These are phyloP conservation scores for Trichechus manatus DNA, from an alignment of 2,113 vertebrate genomes.

Conservation along the genomic window DNA sequence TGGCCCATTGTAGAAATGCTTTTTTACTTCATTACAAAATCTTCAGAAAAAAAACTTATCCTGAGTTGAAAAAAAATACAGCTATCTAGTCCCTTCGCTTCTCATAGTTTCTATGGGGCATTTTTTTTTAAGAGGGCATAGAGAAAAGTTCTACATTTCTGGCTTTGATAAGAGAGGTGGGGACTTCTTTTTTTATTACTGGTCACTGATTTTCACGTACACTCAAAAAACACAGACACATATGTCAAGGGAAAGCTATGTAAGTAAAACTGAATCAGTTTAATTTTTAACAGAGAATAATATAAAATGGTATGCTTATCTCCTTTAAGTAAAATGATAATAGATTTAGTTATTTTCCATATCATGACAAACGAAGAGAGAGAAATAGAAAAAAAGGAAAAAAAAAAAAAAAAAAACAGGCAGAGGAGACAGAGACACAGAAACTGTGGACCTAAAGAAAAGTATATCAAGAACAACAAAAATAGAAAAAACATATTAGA, in stretches of 20 bases:
- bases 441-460: neutral
- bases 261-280: neutral
- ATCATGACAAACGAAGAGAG: neutral
- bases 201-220: neutral
- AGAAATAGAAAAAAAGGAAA: neutral
- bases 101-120: neutral
- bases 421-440: fast-evolving
- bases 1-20: neutral
- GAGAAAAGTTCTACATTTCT: neutral
- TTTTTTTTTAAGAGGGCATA: neutral
- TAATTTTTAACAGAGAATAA: conserved; percentile 7
- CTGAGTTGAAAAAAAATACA: neutral
- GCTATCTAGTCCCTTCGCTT: neutral
- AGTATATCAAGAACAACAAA: neutral
- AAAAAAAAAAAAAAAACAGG: neutral
- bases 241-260: neutral
- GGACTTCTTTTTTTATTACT: conserved; percentile 1
- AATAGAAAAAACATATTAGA: neutral
- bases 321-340: conserved; percentile 17
- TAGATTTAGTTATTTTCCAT: conserved; percentile 16
- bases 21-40: conserved; percentile 19
- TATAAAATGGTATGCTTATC: neutral
- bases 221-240: neutral
- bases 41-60: neutral
- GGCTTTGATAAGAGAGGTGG: neutral